Evolutionary conservation across 2,113 vertebrate species (phyloP), one percentile per base, ranked within the genome.

Genomic region (Misgurnus mizolepis): DNA sequence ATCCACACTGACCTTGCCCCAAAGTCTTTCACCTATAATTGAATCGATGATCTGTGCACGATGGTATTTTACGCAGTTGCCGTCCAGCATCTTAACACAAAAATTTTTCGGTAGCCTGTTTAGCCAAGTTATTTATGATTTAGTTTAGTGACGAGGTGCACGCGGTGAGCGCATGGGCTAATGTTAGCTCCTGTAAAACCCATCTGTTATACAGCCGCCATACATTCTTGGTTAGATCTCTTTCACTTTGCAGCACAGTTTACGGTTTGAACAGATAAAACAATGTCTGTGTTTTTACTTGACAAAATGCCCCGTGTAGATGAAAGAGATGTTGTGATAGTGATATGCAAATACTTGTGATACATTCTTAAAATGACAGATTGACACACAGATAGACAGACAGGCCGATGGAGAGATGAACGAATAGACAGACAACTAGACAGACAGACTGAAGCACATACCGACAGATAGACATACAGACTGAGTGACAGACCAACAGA

Each of bases 151-250:
- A 78, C 74, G 80, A 62, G 41, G 77, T 72, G 67, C 47, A 77
- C 81, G 87, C 60, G 82, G 85, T 15, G 84, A 84, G 80, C 60
- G 71, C 80, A 83, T 67, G 81, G 77, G 82, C 87, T 91, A 88
- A 92, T 89, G 82, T 88, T 88, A 89, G 88, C 84, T 45, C 50
- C 88, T 72, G 84, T 92, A 88, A 91, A 90, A 85, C 83, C 78
- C 92, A 90, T 86, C 89, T 90, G 91, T 89, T 34, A 41, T 22
- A 40, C 53, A 50, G 77, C 58, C 34, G 64, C 62, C 72, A 34
- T 64, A 39, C 41, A 41, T 78, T 15, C 18, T 55, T 22, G 40
- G 14, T 10, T 55, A 7, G 0, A 43, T 15, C 40, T 49, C 18
- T 40, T 56, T 55, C 62, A 17, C n/a, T 47, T 62, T 75, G 47